Percentiles rank a stretch among this genome's conserved stretches.
Evolutionary conservation across 2,113 vertebrate species (phyloP).

Genomic region (Bucco capensis): DNA sequence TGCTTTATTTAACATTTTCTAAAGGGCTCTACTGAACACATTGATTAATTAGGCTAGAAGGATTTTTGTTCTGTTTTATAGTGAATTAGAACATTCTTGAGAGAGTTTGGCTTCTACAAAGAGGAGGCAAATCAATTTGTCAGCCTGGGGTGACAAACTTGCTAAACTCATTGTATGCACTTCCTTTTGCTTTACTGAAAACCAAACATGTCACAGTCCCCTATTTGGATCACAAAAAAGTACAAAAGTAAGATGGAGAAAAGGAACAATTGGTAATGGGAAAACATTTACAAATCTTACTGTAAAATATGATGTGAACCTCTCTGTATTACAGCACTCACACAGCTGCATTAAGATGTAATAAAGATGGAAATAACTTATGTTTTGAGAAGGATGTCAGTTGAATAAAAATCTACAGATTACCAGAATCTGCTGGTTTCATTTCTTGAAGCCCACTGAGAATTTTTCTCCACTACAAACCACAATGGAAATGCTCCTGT

Average conservation of each 20-base stretch:
- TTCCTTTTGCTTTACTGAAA: constrained; percentile 66
- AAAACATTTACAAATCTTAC: constrained; percentile 50
- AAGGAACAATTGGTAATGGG: constrained; percentile 26
- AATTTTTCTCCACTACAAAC: neutral
- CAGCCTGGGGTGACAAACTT: neutral
- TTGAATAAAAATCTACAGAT: neutral
- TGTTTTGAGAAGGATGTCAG: neutral
- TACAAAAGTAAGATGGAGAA: constrained; percentile 41
- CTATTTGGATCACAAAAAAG: constrained; percentile 30
- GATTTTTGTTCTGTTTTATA: neutral
- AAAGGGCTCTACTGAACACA: neutral
- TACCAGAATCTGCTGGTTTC: constrained; percentile 27
- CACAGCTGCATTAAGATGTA: neutral
- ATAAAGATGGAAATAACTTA: neutral
- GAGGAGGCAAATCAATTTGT: neutral
- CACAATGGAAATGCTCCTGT: neutral
- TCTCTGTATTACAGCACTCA: neutral
- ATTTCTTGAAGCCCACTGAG: neutral
- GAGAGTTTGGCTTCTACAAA: neutral
- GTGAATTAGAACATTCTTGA: neutral
- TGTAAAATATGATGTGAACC: constrained; percentile 36
- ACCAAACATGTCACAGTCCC: constrained; percentile 13
- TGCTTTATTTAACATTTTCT: neutral
- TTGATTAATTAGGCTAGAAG: neutral
- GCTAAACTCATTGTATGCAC: constrained; percentile 3